Percentiles rank a stretch among this genome's conserved stretches.
Evolutionary conservation across 2,888 invertebrate species (phyloP).

Genomic region (Merodon equestris): DNA sequence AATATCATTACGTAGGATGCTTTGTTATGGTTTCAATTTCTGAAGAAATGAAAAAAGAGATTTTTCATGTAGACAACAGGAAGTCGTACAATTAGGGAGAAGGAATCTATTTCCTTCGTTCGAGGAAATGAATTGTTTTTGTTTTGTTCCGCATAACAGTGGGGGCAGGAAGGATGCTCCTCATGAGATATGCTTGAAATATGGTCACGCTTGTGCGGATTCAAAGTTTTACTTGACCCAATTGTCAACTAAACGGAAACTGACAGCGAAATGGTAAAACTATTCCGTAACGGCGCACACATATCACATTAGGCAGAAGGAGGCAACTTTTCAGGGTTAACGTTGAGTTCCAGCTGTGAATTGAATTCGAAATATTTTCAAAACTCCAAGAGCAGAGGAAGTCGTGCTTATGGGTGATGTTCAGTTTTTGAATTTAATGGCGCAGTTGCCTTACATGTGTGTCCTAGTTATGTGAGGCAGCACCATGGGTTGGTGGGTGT

Average conservation of each 20-base stretch:
- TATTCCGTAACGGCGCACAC: slow-evolving; percentile 17
- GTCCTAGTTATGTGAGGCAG: too few species aligned
- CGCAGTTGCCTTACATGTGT: too few species aligned
- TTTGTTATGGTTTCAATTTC: slow-evolving; percentile 65
- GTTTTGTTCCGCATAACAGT: too few species aligned
- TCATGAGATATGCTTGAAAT: slow-evolving; percentile 25
- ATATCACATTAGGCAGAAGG: too few species aligned
- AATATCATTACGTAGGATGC: slow-evolving; percentile 40
- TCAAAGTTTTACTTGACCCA: slow-evolving; percentile 53
- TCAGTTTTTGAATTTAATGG: too few species aligned
- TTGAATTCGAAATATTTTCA: slow-evolving; percentile 42
- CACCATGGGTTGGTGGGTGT: too few species aligned
- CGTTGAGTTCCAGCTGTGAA: slow-evolving; percentile 54
- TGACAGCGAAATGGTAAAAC: slow-evolving; percentile 58
- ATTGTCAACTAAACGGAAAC: slow-evolving; percentile 40
- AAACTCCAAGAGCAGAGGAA: slow-evolving; percentile 27
- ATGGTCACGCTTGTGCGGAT: slow-evolving; percentile 53
- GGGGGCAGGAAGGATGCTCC: too few species aligned
- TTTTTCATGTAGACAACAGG: slow-evolving; percentile 9
- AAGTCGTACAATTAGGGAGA: slow-evolving; percentile 1
- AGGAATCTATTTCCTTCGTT: slow-evolving; percentile 15
- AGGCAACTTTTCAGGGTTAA: slow-evolving; percentile 40
- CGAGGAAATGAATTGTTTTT: slow-evolving; percentile 12
- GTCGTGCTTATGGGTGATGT: slow-evolving; percentile 29
- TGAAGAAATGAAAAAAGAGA: slow-evolving; percentile 38